Base-by-base conservation (phyloP, 2,113 vertebrate species). In the Pagrus major region DNA sequence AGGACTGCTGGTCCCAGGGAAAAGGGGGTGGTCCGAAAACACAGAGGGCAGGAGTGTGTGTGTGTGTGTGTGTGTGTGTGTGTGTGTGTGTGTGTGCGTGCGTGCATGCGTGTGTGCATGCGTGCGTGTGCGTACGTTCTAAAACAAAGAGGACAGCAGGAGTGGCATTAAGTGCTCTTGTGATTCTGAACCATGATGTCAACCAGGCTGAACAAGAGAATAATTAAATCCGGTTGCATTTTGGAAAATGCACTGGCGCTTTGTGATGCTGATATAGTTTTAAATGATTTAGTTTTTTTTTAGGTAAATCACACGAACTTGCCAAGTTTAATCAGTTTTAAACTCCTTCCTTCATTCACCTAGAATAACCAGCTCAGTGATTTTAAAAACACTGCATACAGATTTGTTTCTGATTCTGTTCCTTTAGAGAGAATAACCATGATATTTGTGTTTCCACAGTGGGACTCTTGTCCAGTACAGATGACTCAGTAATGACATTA, bases 1-100 rank as follows among this genome's bases (percentile, higher is more conserved):
- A 29, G 72, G 67, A 84, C 72, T 63, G 82, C 73, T 80, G 76
- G 76, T 73, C 47, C 72, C 59, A 59, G 83, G 51, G 66, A 49
- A 80, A 79, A 84, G 71, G 83, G 85, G 90, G 85, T 73, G 86
- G 87, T 78, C 75, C 80, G 16, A 75, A 20, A 70, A 59, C 69
- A 80, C 63, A 77, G 55, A 75, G 83, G 52, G 67, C 75, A 70
- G 55, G 63, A 63, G 65, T 27, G 44, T 42, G 35, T 52, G 39
- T 71, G 47, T 42, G 77, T 71, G 76, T 67, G 81, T 72, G 83
- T 73, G 29, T 78, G 67, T 68, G 47, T 74, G 76, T 66, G 46
- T 41, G 68, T 54, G 61, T 69, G 44, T 78, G 61, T 58, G 80
- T 66, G 44, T 46, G 81, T 75, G 75, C 61, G 81, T 73, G 79